These are phyloP conservation scores for Caracal caracal DNA, from an alignment of 2,113 vertebrate species.

Conservation along the genomic window DNA sequence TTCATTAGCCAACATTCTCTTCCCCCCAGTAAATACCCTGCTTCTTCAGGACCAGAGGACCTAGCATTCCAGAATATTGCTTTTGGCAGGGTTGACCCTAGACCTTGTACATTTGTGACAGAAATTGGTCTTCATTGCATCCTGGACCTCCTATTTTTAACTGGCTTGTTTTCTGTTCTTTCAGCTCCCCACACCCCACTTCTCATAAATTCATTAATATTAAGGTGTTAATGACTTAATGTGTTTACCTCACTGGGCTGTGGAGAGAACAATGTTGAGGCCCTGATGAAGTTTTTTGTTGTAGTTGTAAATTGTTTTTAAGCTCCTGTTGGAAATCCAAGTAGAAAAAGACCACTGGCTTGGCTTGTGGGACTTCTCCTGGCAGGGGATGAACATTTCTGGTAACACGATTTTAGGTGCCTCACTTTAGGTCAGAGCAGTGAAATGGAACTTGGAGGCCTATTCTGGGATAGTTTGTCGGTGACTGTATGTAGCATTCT, in stretches of 20 bases:
- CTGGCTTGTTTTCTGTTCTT: slow-evolving; percentile 14
- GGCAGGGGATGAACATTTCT: background rate
- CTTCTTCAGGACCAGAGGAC: slow-evolving; percentile 36
- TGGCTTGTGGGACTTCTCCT: slow-evolving; percentile 36
- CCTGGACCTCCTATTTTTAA: slow-evolving; percentile 42
- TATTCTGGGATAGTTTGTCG: background rate
- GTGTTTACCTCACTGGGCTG: background rate
- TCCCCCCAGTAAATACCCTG: background rate
- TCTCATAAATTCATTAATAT: slow-evolving; percentile 35
- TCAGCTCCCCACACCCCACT: background rate
- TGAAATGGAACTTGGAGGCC: slow-evolving; percentile 8
- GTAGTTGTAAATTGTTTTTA: background rate
- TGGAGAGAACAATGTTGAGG: slow-evolving; percentile 33
- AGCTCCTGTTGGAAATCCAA: slow-evolving; percentile 1
- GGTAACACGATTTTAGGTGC: slow-evolving; percentile 10
- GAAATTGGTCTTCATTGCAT: slow-evolving; percentile 49
- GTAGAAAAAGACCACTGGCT: slow-evolving; percentile 4
- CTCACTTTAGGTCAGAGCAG: background rate
- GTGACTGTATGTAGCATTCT: background rate
- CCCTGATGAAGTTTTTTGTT: background rate
- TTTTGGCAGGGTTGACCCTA: background rate
- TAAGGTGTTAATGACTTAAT: slow-evolving; percentile 48
- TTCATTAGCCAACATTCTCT: background rate
- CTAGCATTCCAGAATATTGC: slow-evolving; percentile 44
- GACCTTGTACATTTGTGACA: slow-evolving; percentile 5